A percentile compares a stretch with the other conserved stretches of the same genome.
These are phyloP conservation scores for Ornithorhynchus anatinus DNA, from an alignment of 2,113 vertebrate species.

Conservation along the genomic window DNA sequence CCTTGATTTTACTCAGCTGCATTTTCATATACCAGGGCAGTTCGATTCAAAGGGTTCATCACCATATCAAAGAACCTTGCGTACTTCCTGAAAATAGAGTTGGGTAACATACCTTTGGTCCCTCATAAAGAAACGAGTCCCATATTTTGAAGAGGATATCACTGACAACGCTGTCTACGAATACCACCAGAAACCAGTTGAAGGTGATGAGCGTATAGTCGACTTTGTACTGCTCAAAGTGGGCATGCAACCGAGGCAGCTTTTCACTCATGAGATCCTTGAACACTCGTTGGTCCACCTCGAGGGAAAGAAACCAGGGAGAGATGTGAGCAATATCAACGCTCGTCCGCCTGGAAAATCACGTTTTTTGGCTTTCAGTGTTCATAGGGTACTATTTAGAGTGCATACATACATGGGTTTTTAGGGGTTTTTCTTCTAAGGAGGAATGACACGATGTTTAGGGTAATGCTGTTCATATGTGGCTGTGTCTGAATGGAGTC, in stretches of 20 bases:
- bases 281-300: constrained; percentile 98
- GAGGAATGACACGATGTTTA: no score
- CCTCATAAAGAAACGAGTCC: constrained; percentile 96
- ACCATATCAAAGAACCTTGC: fast-evolving
- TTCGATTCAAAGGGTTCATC: neutral
- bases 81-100: neutral
- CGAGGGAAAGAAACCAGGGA: neutral
- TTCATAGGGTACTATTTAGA: no score
- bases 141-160: constrained; percentile 97
- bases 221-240: constrained; percentile 92
- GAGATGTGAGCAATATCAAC: fast-evolving
- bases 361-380: no score
- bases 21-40: neutral
- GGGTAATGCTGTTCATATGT: no score
- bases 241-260: constrained; percentile 87
- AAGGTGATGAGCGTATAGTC: constrained; percentile 98
- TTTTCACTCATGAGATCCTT: constrained; percentile 95
- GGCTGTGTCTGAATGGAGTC: no score
- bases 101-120: constrained; percentile 85
- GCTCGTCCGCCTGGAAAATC: no score
- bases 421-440: no score
- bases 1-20: no score
- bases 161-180: constrained; percentile 95
- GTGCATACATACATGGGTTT: no score
- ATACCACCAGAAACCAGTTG: constrained; percentile 98